Evolutionary conservation across 1,140 invertebrate species (phyloP), one percentile per base, ranked within the genome.

Genomic region (Drosophila bifasciata): DNA sequence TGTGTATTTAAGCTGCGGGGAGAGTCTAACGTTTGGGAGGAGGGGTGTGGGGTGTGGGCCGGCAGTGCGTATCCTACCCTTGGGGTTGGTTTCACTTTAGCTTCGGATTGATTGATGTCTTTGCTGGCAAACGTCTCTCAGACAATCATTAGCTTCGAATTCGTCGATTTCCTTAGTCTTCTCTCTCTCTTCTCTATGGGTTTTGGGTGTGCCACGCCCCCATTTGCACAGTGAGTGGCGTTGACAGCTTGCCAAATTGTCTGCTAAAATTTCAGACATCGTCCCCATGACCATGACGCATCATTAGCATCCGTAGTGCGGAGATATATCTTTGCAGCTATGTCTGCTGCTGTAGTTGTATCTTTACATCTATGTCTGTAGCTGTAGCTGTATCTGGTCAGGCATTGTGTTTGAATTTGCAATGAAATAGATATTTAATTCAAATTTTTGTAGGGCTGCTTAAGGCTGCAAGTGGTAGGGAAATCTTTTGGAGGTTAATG

Each of bases 161-260:
- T 61, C 45, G 57, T 66, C 66, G 60, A 76, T 73, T 44, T 43
- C 45, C 43, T 25, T 50, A 21, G 23, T 59, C 70, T 39, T 23
- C 41, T 36, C n/a, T n/a, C 32, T 59, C 70, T 39, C 32, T 45
- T 36, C 70, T 39, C 32, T 45, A 13, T 36, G 32, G 32, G 32
- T 4, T 36, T 32, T 3, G 32, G 28, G 3, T 67, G 71, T 71
- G 56, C 56, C 60, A 79, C 69, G 61, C 60, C 76, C 74, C 28
- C 45, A 45, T 51, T 53, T 32, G 49, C 50, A 61, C 58, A 62
- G 73, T 59, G 72, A 86, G 64, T 85, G 81, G 57, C 73, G 81
- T 55, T 85, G 81, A 85, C 81, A 85, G 81, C 81, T 81, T 85
- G 77, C 81, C 81, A 85, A 85, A 85, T 85, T 81, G 81, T 86